Evolutionary conservation across 2,888 invertebrate species (phyloP), one percentile per base, ranked within the genome.

Genomic region (Ametastegia equiseti): DNA sequence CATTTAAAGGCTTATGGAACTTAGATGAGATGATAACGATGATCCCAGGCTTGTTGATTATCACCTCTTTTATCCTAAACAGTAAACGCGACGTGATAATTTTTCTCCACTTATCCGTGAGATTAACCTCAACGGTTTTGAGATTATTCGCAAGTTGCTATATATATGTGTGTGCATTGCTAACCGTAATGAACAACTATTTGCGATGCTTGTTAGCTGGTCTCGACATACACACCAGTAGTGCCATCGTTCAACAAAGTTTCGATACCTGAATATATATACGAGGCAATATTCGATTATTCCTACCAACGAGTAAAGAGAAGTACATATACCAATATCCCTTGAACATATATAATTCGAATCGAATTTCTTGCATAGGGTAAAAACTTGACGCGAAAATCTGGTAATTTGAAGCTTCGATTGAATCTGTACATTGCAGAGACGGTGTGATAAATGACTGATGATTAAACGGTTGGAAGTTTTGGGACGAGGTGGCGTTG

Each of bases 91-190:
- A 45, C 1, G 71, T 71, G 71, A 71, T 71, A 47, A 71, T 71
- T 45, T 71, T 71, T 36, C 13, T 27, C 19, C 39, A 42, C 71
- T n/a, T 27, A 42, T 42, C 15, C 47, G 13, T 45, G 30, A 45
- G n/a, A 71, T 71, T 47, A 13, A 71, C 71, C 30, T 71, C 45
- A 71, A 71, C 13, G 15, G 27, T 71, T 47, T 71, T 71, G 1
- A 47, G 47, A 71, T 47, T 47, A 71, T 71, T 71, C 71, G 71
- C 71, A 13, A 47, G 71, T 7, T n/a, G 47, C 6, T 23, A 30
- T 54, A 11, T 54, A 9, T 42, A 42, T 54, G 15, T 15, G 54
- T 54, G 15, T 54, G 4, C 4, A n/a, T 54, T 54, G 15, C 65
- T 67, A 36, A 67, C 36, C 11, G 23, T 27, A 30, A 42, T 15